A percentile compares a stretch with the other conserved stretches of the same genome.
These are phyloP conservation scores for Dryadula phaetusa DNA, from an alignment of 2,888 invertebrate species.

Conservation along the genomic window DNA sequence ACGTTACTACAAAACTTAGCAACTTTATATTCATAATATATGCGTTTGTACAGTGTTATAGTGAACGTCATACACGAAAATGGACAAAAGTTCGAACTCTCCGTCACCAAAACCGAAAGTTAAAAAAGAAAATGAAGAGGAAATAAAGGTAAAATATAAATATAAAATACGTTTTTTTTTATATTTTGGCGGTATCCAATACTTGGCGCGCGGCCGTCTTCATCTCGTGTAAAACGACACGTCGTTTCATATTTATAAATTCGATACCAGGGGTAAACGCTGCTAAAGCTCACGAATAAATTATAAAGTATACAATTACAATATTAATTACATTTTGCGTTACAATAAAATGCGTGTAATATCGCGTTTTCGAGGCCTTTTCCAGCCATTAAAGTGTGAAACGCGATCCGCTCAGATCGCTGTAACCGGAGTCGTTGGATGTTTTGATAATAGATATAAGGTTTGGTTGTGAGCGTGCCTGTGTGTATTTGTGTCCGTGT, in stretches of 20 bases:
- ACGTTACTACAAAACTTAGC: slow-evolving; percentile 52
- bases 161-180: slow-evolving; percentile 48
- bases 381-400: slow-evolving; percentile 85
- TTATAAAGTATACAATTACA: slow-evolving; percentile 77
- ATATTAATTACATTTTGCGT: slow-evolving; percentile 83
- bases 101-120: slow-evolving; percentile 69
- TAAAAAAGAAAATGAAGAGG: slow-evolving; percentile 90
- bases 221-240: slow-evolving; percentile 73
- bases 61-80: slow-evolving; percentile 52
- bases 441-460: slow-evolving; percentile 85
- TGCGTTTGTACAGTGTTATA: slow-evolving; percentile 43
- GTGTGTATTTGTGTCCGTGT: slow-evolving; percentile 72
- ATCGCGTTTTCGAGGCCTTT: slow-evolving; percentile 84
- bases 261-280: slow-evolving; percentile 61
- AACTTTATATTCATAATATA: slow-evolving; percentile 30
- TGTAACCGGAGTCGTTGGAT: slow-evolving; percentile 82
- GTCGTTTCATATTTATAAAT: slow-evolving; percentile 81
- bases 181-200: slow-evolving; percentile 62
- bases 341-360: slow-evolving; percentile 84
- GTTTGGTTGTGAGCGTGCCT: slow-evolving; percentile 71
- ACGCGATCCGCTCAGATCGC: slow-evolving; percentile 83
- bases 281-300: slow-evolving; percentile 73
- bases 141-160: slow-evolving; percentile 87
- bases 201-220: slow-evolving; percentile 76
- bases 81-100: slow-evolving; percentile 80